Conservation (phyloP, 2,888 invertebrate species). For the Xiphydria camelus region DNA sequence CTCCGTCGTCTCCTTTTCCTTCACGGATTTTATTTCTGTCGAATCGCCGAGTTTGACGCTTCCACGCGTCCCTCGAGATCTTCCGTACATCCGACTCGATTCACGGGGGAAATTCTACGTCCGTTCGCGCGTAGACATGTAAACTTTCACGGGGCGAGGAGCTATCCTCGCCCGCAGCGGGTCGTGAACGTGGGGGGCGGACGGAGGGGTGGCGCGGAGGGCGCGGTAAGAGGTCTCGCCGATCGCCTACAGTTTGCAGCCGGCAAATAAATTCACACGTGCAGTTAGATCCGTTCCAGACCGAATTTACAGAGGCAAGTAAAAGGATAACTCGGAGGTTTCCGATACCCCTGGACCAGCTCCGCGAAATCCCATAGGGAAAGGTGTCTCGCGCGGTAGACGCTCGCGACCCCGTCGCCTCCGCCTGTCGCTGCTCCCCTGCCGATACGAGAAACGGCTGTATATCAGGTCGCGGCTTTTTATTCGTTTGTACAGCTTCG, state of each 20-base stretch:
- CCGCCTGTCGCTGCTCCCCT: too few relatives aligned
- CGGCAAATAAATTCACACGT: conserved; percentile 22
- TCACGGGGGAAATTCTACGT: conserved; percentile 45
- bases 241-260: conserved; percentile 29
- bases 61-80: conserved; percentile 17
- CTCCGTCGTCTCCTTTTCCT: too few relatives aligned
- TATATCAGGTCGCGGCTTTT: too few relatives aligned
- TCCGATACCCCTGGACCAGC: not conserved
- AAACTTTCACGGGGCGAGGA: conserved; percentile 35
- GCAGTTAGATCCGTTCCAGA: conserved; percentile 4
- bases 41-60: conserved; percentile 34
- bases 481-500: too few relatives aligned
- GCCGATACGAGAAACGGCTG: too few relatives aligned
- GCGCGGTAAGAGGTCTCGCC: too few relatives aligned
- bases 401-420: too few relatives aligned
- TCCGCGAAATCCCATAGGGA: not conserved
- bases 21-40: conserved; percentile 32
- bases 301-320: conserved; percentile 6
- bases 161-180: too few relatives aligned
- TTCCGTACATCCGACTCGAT: conserved; percentile 24
- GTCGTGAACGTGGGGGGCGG: too few relatives aligned
- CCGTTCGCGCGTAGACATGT: conserved; percentile 33
- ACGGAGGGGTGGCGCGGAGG: not conserved
- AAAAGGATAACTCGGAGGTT: not conserved
- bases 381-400: too few relatives aligned